phyloP scores from a whole-genome alignment of 2,888 invertebrate genomes.

The Drosophila helvetica region DNA sequence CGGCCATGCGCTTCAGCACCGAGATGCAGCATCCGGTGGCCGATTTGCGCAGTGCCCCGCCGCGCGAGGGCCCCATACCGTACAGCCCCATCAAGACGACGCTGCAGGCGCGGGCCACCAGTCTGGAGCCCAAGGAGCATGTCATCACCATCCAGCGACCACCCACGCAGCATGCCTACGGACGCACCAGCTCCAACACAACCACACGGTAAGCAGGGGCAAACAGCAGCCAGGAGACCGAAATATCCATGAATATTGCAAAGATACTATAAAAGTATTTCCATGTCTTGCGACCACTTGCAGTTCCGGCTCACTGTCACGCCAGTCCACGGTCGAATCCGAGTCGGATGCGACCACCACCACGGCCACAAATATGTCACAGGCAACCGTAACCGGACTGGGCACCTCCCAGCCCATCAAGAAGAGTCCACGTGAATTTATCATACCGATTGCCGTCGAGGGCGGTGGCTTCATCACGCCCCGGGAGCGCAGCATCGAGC shows the following conservation, averaged over 20 bases:
- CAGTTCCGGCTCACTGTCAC: constrained; percentile 82
- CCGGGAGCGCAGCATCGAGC: constrained; percentile 90
- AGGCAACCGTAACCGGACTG: constrained; percentile 85
- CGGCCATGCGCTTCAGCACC: constrained; percentile 85
- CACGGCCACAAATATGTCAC: constrained; percentile 84
- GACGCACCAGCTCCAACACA: constrained; percentile 81
- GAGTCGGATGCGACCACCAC: constrained; percentile 87
- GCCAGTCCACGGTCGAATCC: constrained; percentile 88
- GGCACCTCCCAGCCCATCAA: constrained; percentile 88
- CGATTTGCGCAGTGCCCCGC: constrained; percentile 83
- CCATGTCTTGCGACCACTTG: neutral
- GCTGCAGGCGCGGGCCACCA: constrained; percentile 85
- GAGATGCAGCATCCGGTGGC: constrained; percentile 86
- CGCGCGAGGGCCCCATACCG: constrained; percentile 82
- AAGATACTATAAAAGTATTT: constrained; percentile 9
- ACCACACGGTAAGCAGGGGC: constrained; percentile 76
- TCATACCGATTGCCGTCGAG: constrained; percentile 96
- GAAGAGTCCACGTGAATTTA: constrained; percentile 95
- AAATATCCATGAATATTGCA: neutral
- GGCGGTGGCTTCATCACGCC: constrained; percentile 91
- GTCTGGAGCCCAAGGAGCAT: constrained; percentile 87
- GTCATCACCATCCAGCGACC: constrained; percentile 88
- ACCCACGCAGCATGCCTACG: constrained; percentile 79
- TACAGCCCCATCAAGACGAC: constrained; percentile 81
- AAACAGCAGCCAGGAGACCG: neutral